Base-by-base conservation (phyloP, 2,888 invertebrate genomes). In the Timema cristinae region DNA sequence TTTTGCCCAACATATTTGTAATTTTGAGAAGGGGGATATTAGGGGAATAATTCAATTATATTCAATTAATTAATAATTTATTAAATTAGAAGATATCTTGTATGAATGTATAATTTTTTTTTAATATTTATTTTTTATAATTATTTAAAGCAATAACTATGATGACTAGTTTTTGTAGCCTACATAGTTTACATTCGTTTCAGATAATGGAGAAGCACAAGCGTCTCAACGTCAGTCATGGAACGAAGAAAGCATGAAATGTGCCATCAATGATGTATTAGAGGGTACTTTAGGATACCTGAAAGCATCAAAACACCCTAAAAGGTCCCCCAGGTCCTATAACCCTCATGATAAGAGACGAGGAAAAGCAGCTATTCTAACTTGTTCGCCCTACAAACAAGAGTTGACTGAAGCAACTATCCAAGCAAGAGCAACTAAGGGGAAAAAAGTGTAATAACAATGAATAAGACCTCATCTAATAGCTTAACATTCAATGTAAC, bases 361-460 rank as follows among this genome's bases (percentile, higher is more conserved):
- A 63, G 63, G 63, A 6, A 63, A 63, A 63, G 63, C 63, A 13
- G 6, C 63, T 5, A 63, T 63, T 11, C 48, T 63, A 63, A 63
- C 63, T 32, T 63, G 5, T 63, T 63, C 63, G 63, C 7, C 63
- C 48, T 63, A 63, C 63, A 63, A 63, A 6, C 32, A 63, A 47
- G 63, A 63, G 48, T 63, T 63, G 7, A 48, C 1, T 9, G 32
- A 63, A 63, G 13, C 15, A n/a, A n/a, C n/a, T 63, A 6, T 63
- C 48, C 16, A 32, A 1, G 63, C 63, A 47, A 63, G 63, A 16
- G 63, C 9, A 7, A 1, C 9, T 32, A 63, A 63, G 13, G 13
- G 15, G 48, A 63, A 47, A 13, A 13, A 32, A 63, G 7, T 48
- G 32, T 47, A 5, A 48, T 63, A 11, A 8, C 47, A 16, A n/a